Percentiles rank a stretch among this genome's conserved stretches.
Evolutionary conservation across 2,888 invertebrate genomes (phyloP).

Genomic region (Stramonita haemastoma): DNA sequence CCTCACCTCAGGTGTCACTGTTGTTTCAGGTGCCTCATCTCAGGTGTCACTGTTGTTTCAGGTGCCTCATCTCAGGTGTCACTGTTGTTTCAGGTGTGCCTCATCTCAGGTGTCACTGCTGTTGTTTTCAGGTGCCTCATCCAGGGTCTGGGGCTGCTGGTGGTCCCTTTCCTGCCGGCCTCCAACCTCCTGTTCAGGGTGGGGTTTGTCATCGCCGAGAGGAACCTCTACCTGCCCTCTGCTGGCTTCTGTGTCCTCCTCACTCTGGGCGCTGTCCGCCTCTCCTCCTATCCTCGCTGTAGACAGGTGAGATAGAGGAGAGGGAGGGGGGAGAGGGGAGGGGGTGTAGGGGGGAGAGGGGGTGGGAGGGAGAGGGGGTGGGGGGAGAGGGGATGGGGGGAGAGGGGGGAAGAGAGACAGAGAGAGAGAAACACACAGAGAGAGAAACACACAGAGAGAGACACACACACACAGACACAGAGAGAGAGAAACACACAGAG

Average conservation of each 20-base stretch:
- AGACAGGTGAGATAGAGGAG: constrained; percentile 28
- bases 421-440: too few species aligned
- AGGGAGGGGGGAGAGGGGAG: not conserved
- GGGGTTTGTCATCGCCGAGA: constrained; percentile 93
- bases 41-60: too few species aligned
- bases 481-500: too few species aligned
- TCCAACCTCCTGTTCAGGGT: constrained; percentile 90
- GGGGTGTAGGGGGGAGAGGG: not conserved
- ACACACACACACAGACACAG: too few species aligned
- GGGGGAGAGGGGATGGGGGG: not conserved
- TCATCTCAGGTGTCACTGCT: not conserved
- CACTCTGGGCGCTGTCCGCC: constrained; percentile 81
- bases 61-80: too few species aligned
- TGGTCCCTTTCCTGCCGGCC: constrained; percentile 90
- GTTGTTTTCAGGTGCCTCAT: constrained; percentile 64
- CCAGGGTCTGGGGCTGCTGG: constrained; percentile 82
- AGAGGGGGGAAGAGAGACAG: too few species aligned
- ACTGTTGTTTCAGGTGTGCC: too few species aligned
- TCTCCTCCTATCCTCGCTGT: constrained; percentile 40
- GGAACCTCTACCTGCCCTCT: constrained; percentile 89
- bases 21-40: too few species aligned
- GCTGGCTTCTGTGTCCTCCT: constrained; percentile 88
- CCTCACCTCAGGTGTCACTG: too few species aligned
- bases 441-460: too few species aligned
- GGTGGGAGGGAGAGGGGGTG: not conserved